phyloP scores from a whole-genome alignment of 2,888 invertebrate genomes.

The Hemistola chrysoprasaria region DNA sequence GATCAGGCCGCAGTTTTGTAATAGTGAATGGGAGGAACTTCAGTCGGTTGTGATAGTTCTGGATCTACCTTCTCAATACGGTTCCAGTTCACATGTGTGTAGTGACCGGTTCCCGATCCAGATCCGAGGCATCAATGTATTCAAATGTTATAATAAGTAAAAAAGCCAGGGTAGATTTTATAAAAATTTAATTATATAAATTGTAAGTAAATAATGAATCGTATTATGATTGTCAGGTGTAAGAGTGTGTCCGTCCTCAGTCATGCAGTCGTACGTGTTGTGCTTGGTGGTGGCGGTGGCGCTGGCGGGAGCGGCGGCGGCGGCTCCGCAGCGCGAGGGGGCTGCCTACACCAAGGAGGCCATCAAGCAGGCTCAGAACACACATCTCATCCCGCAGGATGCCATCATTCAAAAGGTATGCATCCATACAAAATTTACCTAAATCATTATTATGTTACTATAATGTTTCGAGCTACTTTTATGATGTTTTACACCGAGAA shows the following conservation, averaged over 20 bases:
- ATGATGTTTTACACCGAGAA: no score
- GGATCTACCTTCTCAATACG: background rate
- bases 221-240: conserved; percentile 8
- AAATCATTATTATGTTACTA: no score
- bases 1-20: conserved; percentile 13
- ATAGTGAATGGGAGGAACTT: conserved; percentile 21
- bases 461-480: no score
- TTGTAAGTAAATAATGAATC: no score
- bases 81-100: no score
- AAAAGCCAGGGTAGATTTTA: no score
- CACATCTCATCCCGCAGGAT: conserved; percentile 92
- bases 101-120: no score
- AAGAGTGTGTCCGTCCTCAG: conserved; percentile 19
- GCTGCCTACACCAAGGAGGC: conserved; percentile 92
- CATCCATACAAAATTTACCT: no score
- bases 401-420: conserved; percentile 93
- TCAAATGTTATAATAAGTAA: no score
- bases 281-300: conserved; percentile 73
- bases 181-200: no score
- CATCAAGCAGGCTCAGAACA: conserved; percentile 93
- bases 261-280: conserved; percentile 64
- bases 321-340: conserved; percentile 89
- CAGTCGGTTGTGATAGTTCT: conserved; percentile 5
- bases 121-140: no score
- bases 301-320: conserved; percentile 73